Conservation (phyloP, 1,140 invertebrate species). For the Rhopalosiphum maidis region DNA sequence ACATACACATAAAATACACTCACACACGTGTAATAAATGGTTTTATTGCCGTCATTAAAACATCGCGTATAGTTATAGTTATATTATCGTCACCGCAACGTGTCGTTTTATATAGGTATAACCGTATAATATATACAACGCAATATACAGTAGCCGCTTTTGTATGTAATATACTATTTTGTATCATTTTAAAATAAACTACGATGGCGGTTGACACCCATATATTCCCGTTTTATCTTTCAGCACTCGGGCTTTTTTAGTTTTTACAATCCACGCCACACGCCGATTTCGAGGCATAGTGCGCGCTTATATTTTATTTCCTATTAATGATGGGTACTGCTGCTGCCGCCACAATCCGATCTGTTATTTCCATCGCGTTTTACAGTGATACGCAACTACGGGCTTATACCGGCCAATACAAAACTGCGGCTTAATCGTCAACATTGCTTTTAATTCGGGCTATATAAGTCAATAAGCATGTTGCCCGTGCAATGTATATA, state of each 20-base stretch:
- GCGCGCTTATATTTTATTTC: neutral
- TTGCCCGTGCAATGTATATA: neutral
- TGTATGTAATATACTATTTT: neutral
- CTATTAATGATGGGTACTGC: no score
- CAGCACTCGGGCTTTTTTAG: neutral
- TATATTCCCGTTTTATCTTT: neutral
- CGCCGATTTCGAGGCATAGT: neutral
- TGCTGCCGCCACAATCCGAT: neutral
- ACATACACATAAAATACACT: neutral
- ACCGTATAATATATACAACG: no score
- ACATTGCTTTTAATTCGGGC: neutral
- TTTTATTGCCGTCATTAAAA: neutral
- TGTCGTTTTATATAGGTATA: neutral
- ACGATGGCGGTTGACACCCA: neutral
- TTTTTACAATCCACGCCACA: neutral
- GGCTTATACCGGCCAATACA: neutral
- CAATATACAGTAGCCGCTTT: neutral
- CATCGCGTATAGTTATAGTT: neutral
- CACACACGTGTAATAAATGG: neutral
- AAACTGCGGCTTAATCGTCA: neutral
- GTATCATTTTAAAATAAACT: neutral
- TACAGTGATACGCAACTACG: neutral
- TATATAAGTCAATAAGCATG: neutral
- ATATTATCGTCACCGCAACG: neutral
- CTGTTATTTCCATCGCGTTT: neutral